A percentile compares a stretch with the other conserved stretches of the same genome.
These are phyloP conservation scores for Trichogramma dendrolimi DNA, from an alignment of 2,888 invertebrate genomes.

Conservation along the genomic window DNA sequence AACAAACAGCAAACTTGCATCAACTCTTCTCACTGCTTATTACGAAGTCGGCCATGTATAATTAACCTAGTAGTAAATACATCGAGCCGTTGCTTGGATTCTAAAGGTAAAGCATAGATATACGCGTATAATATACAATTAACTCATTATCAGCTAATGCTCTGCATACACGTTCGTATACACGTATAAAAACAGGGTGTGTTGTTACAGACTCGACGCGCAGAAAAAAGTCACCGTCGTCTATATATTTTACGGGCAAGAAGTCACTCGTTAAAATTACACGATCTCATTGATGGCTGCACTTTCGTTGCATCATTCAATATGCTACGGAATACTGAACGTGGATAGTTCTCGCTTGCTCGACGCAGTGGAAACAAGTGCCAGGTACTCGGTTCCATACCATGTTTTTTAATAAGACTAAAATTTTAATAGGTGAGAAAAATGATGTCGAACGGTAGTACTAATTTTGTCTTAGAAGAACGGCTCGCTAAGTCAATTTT, in stretches of 20 bases:
- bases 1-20: conserved; percentile 10
- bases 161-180: not conserved
- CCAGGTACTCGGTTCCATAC: no score
- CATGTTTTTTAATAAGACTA: no score
- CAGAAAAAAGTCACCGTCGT: conserved; percentile 4
- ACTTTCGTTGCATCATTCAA: conserved; percentile 10
- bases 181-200: no score
- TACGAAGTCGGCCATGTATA: conserved; percentile 16
- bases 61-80: conserved; percentile 15
- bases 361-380: no score
- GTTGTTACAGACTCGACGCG: not conserved
- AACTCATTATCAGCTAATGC: conserved; percentile 24
- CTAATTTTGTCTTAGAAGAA: no score
- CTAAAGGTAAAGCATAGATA: no score
- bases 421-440: no score
- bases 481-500: no score
- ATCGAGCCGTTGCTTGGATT: conserved; percentile 4
- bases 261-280: conserved; percentile 2
- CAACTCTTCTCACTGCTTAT: conserved; percentile 19
- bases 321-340: no score
- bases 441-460: no score
- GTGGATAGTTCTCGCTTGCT: no score
- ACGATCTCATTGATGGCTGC: not conserved
- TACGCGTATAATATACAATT: conserved; percentile 9
- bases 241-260: not conserved